Base-by-base conservation (phyloP, 1,140 invertebrate species). In the Apis dorsata region DNA sequence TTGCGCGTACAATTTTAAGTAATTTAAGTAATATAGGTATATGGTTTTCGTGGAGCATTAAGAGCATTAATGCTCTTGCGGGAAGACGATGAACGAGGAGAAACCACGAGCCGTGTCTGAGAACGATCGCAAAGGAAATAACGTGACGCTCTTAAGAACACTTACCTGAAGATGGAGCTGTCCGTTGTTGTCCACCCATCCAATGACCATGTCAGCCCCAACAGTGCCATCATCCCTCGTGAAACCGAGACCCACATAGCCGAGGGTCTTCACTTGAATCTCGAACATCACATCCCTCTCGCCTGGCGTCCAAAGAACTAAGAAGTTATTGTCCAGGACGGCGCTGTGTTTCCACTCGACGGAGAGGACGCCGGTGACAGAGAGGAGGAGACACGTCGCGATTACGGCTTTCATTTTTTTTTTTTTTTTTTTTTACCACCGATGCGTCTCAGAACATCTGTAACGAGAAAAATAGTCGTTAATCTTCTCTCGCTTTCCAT, bases 181-280 rank as follows among this genome's bases (percentile, higher is more conserved):
- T 92, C 95, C 95, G 86, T 96, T 95, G 89, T 94, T 93, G 93
- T 96, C 95, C 78, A 96, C 95, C 96, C 96, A 97, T 63, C 96
- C 96, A 89, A 96, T 95, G 87, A 97, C 95, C 91, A 97, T 95
- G 94, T 97, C 96, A 76, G 96, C 94, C 63, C 96, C 96, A 75
- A 94, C 94, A 94, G 96, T 95, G 87, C 95, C 95, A 73, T 96
- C 96, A 91, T 96, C 96, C 80, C 95, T 95, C 85, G 97, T 97
- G 90, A 97, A 96, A 73, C 97, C 97, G 88, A 98, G 96, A 28
- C 97, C 97, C 81, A 98, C 95, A 92, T 97, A 98, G 85, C 97
- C 97, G 86, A 95, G 95, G 66, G 97, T 97, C 93, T 95, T 96
- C 87, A 97, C 97, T 94, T 97, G 96, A 88, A 97, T 94, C 93